Conservation (phyloP, 2,888 invertebrate genomes). For the Campopleginae sp. region DNA sequence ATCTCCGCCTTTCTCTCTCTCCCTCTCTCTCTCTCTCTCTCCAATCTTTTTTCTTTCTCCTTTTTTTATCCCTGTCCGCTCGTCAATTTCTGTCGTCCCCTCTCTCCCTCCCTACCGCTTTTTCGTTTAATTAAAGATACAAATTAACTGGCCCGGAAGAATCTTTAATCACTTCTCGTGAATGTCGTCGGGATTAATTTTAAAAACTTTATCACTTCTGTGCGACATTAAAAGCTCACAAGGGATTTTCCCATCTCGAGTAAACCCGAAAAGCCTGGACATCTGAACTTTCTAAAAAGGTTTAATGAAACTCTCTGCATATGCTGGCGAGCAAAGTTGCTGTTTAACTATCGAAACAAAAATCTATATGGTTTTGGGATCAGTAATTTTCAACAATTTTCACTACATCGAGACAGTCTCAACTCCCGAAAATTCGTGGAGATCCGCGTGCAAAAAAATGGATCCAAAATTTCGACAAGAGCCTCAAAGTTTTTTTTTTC, state of each 20-base stretch:
- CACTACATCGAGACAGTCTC: not conserved
- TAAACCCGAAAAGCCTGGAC: not conserved
- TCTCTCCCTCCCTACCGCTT: not conserved
- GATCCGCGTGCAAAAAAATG: not conserved
- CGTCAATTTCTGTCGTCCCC: not conserved
- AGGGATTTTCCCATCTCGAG: not conserved
- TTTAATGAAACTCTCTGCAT: not conserved
- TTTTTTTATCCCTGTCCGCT: not conserved
- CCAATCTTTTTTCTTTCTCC: constrained; percentile 8
- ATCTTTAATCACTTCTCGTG: not conserved
- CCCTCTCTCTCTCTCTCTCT: constrained; percentile 6
- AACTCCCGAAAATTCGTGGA: not conserved
- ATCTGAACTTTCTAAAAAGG: not conserved
- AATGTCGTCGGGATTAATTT: constrained; percentile 3
- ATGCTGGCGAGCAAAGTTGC: not conserved
- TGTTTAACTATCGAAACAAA: not conserved
- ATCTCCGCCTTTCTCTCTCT: not conserved
- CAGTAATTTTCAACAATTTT: not conserved
- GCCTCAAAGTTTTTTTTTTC: not conserved
- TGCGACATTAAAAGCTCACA: not conserved
- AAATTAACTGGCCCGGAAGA: not conserved
- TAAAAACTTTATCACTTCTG: not conserved
- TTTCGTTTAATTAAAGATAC: not conserved
- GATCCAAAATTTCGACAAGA: not conserved
- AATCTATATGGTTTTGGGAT: not conserved